These are phyloP conservation scores for Aricia agestis DNA, from an alignment of 1,140 invertebrate species.

Conservation along the genomic window DNA sequence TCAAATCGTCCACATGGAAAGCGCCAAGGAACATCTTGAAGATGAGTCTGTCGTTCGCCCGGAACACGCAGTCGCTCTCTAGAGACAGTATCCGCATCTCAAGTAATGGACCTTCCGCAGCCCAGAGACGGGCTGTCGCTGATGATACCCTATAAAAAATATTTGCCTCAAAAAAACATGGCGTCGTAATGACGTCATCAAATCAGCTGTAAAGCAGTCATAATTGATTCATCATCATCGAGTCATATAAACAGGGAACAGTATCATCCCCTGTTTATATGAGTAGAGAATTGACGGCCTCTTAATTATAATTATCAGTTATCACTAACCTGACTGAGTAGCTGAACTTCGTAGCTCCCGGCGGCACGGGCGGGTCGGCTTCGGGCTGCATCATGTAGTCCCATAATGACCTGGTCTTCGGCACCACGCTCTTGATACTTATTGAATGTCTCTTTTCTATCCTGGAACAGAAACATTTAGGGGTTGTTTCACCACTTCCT, in stretches of 20 bases:
- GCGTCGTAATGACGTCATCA: too few relatives aligned
- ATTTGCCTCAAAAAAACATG: too few relatives aligned
- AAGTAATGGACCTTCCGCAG: slow-evolving; percentile 83
- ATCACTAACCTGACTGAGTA: slow-evolving; percentile 78
- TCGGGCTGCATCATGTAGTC: slow-evolving; percentile 57
- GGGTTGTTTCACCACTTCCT: too few relatives aligned
- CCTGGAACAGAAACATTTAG: slow-evolving; percentile 43
- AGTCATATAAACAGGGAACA: too few relatives aligned
- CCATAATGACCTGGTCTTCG: slow-evolving; percentile 48
- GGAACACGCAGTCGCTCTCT: slow-evolving; percentile 86
- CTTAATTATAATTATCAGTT: too few relatives aligned
- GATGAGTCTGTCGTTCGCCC: slow-evolving; percentile 87
- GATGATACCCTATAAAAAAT: slow-evolving; percentile 76
- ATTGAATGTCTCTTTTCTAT: slow-evolving; percentile 64
- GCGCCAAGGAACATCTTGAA: slow-evolving; percentile 82
- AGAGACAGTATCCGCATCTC: slow-evolving; percentile 80
- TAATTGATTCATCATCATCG: too few relatives aligned
- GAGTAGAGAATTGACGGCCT: too few relatives aligned
- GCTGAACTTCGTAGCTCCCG: slow-evolving; percentile 86
- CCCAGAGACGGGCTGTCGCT: slow-evolving; percentile 80
- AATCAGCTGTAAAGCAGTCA: too few relatives aligned
- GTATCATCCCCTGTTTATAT: too few relatives aligned
- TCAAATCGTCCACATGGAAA: slow-evolving; percentile 83
- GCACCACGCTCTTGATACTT: slow-evolving; percentile 53
- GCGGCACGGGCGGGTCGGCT: slow-evolving; percentile 82